Conservation (phyloP, 2,113 vertebrate genomes). For the Noturus placidus region DNA sequence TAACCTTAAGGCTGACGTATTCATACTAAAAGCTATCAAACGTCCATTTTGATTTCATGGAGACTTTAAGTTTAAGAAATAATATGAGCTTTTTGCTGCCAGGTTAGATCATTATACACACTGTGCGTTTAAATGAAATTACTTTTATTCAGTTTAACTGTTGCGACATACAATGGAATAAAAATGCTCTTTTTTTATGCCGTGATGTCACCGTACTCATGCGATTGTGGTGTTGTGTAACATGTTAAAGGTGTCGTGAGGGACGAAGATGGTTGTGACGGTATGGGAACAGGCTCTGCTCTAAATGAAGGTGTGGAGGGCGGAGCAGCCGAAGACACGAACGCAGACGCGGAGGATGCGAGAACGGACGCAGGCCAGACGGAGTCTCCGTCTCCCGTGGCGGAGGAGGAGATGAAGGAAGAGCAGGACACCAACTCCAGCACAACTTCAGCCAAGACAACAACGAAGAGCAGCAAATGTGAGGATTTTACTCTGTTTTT, state of each 20-base stretch:
- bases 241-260: neutral
- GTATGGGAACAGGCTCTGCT: neutral
- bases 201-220: neutral
- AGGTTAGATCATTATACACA: neutral
- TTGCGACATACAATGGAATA: neutral
- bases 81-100: too few relatives aligned
- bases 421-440: neutral
- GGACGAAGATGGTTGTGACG: neutral
- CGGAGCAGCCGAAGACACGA: neutral
- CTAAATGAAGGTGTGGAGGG: neutral
- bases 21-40: too few relatives aligned
- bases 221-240: neutral
- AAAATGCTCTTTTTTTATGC: neutral
- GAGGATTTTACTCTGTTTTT: neutral
- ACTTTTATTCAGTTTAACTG: neutral
- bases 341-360: too few relatives aligned
- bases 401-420: conserved; percentile 2
- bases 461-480: conserved; percentile 20
- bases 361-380: neutral
- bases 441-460: neutral
- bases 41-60: too few relatives aligned
- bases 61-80: too few relatives aligned
- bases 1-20: too few relatives aligned
- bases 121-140: neutral
- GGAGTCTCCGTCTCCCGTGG: neutral